Conservation (phyloP, 2,888 invertebrate species). For the Bombylius major region DNA sequence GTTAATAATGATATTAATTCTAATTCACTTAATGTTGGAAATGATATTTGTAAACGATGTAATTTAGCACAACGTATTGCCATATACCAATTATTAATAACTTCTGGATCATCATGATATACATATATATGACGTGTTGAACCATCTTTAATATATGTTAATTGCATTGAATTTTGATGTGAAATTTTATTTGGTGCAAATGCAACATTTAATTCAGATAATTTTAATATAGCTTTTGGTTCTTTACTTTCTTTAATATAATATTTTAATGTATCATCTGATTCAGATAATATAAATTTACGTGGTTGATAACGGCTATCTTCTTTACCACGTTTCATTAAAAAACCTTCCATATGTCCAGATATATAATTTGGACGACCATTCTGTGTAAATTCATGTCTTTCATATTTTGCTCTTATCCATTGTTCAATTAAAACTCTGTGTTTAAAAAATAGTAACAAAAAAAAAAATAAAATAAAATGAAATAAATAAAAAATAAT, state of each 20-base stretch:
- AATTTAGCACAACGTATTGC: slow-evolving; percentile 75
- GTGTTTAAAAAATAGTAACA: slow-evolving; percentile 38
- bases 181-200: slow-evolving; percentile 74
- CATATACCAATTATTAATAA: slow-evolving; percentile 75
- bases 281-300: slow-evolving; percentile 69
- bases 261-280: slow-evolving; percentile 68
- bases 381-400: slow-evolving; percentile 68
- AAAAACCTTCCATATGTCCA: slow-evolving; percentile 70
- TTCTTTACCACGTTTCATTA: slow-evolving; percentile 82
- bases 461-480: slow-evolving; percentile 8
- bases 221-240: slow-evolving; percentile 67
- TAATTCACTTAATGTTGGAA: slow-evolving; percentile 60
- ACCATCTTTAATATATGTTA: slow-evolving; percentile 75
- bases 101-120: slow-evolving; percentile 74
- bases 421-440: slow-evolving; percentile 82
- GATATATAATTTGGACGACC: slow-evolving; percentile 68
- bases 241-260: slow-evolving; percentile 62
- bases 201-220: slow-evolving; percentile 72
- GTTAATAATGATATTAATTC: slow-evolving; percentile 62
- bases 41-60: slow-evolving; percentile 70
- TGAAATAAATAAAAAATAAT: neutral
- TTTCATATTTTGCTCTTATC: slow-evolving; percentile 81
- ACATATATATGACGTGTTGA: slow-evolving; percentile 78
- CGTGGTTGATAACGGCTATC: slow-evolving; percentile 71
- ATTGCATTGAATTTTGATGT: slow-evolving; percentile 67